Conservation (phyloP, 2,888 invertebrate species). For the Drymonia ruficornis region DNA sequence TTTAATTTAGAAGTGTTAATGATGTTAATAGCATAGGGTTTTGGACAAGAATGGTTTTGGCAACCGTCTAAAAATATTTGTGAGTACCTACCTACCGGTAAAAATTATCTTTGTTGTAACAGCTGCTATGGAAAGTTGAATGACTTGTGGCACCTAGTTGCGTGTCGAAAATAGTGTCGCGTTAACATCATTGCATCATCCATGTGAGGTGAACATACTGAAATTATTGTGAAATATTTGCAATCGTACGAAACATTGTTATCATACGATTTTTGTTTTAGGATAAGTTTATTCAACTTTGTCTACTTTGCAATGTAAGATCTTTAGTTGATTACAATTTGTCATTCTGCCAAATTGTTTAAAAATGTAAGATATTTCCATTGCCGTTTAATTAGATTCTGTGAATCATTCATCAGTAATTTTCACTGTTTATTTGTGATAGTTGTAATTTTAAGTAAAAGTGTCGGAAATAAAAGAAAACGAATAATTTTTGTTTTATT, state of each 20-base stretch:
- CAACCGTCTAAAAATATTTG: background rate
- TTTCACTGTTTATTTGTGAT: conserved; percentile 82
- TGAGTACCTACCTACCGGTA: conserved; percentile 14
- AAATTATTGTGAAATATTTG: conserved; percentile 43
- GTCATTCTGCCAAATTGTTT: conserved; percentile 52
- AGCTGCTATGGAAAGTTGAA: conserved; percentile 38
- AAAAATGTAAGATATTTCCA: conserved; percentile 53
- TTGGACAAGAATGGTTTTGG: background rate
- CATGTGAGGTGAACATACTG: conserved; percentile 26
- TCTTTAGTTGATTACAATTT: conserved; percentile 51
- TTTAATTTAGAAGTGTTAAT: too few relatives aligned
- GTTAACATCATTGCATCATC: conserved; percentile 30
- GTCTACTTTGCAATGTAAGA: conserved; percentile 42
- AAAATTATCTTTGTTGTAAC: background rate
- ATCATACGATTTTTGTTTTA: conserved; percentile 27
- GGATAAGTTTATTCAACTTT: conserved; percentile 33
- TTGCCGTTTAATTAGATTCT: conserved; percentile 74
- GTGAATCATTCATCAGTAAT: conserved; percentile 78
- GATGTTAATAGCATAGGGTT: background rate
- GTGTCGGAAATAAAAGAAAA: conserved; percentile 65
- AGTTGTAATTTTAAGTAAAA: conserved; percentile 70
- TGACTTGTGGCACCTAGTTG: conserved; percentile 31
- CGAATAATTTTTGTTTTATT: conserved; percentile 33
- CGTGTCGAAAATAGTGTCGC: conserved; percentile 21
- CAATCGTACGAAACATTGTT: conserved; percentile 32